Percentiles rank a stretch among this genome's conserved stretches.
These are phyloP conservation scores for Epinephelus awoara DNA, from an alignment of 2,797 vertebrate genomes.

Conservation along the genomic window DNA sequence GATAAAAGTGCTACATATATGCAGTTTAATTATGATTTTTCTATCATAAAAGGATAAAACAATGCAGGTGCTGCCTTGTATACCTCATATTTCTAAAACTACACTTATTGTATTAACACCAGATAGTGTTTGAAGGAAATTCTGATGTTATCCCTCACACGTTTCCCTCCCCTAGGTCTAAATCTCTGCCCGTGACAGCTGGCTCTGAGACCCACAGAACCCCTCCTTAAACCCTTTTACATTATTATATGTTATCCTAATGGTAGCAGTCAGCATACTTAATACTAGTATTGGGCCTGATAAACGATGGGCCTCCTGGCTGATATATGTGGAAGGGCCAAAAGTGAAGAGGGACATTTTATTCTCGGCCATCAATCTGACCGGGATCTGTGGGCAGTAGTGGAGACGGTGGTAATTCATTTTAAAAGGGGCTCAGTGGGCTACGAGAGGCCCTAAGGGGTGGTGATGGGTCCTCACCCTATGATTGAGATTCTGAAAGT, in stretches of 20 bases:
- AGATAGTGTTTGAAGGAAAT: slow-evolving; percentile 1
- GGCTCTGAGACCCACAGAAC: slow-evolving; percentile 29
- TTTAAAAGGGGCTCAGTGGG: slow-evolving; percentile 68
- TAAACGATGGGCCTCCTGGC: slow-evolving; percentile 71
- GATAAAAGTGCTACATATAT: background rate
- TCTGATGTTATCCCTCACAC: slow-evolving; percentile 13
- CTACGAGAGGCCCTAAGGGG: slow-evolving; percentile 60
- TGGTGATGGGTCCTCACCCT: slow-evolving; percentile 72
- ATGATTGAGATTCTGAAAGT: slow-evolving; percentile 77
- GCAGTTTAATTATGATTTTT: slow-evolving; percentile 8
- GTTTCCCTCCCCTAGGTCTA: slow-evolving; percentile 22
- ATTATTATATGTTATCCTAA: slow-evolving; percentile 80
- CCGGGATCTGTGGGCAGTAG: slow-evolving; percentile 62
- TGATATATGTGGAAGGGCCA: slow-evolving; percentile 76
- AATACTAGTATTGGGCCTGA: slow-evolving; percentile 64
- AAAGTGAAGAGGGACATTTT: slow-evolving; percentile 80
- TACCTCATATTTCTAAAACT: slow-evolving; percentile 1
- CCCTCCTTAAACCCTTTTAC: slow-evolving; percentile 60
- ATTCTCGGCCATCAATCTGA: slow-evolving; percentile 70
- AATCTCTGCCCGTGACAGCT: slow-evolving; percentile 43
- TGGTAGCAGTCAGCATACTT: slow-evolving; percentile 72
- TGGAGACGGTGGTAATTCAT: slow-evolving; percentile 78
- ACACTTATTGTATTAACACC: background rate
- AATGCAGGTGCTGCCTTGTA: background rate
- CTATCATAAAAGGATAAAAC: background rate